Conservation (phyloP, 2,113 vertebrate genomes). For the Lepus europaeus region DNA sequence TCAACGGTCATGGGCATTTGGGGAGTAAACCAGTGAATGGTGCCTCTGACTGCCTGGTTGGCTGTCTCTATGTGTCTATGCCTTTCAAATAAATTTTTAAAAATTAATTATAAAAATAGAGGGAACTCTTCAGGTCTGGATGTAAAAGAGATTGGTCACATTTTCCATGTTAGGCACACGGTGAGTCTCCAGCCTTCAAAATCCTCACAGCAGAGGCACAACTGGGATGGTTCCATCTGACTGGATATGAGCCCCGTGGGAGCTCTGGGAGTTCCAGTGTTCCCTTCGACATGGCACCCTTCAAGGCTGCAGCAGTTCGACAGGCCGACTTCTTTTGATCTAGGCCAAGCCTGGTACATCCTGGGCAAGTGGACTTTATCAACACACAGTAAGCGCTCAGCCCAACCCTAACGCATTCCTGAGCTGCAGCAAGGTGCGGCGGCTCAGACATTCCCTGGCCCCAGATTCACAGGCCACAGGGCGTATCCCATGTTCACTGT, state of each 20-base stretch:
- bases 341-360: background rate
- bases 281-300: background rate
- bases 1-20: no score
- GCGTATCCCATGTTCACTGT: background rate
- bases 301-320: background rate
- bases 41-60: no score
- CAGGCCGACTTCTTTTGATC: background rate
- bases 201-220: background rate
- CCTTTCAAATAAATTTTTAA: no score
- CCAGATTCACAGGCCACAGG: background rate
- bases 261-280: background rate
- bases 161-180: background rate
- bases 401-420: background rate
- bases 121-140: background rate
- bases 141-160: background rate
- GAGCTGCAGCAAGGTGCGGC: background rate
- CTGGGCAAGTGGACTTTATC: background rate
- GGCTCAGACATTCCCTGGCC: background rate
- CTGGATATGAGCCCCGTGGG: background rate
- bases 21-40: no score
- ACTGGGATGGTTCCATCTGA: background rate
- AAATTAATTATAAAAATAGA: background rate
- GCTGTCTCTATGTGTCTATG: no score
- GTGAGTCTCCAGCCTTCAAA: background rate
- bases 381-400: no score